phyloP scores from a whole-genome alignment of 1,140 invertebrate species.

The Drosophila pruinosa region DNA sequence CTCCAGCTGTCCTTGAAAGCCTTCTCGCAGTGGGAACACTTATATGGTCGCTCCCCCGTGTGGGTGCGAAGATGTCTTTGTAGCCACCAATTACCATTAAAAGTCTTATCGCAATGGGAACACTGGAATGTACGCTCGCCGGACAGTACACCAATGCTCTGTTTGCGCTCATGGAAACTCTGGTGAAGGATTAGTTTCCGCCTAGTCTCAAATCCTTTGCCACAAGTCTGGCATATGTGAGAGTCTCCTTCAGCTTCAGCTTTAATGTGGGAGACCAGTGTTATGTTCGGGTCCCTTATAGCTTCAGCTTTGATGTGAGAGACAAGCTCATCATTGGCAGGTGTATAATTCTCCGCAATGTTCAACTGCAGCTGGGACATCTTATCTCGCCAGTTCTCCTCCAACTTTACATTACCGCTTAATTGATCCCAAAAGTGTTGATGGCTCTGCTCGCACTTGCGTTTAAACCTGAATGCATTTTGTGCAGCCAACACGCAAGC shows the following conservation, averaged over 20 bases:
- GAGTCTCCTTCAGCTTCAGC: background rate
- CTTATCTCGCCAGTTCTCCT: background rate
- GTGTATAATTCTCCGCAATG: background rate
- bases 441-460: slow-evolving; percentile 28
- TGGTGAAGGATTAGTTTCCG: slow-evolving; percentile 15
- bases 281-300: too few relatives aligned
- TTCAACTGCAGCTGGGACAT: background rate
- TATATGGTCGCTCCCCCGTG: slow-evolving; percentile 25
- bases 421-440: slow-evolving; percentile 20
- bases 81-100: slow-evolving; percentile 23
- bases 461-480: slow-evolving; percentile 23
- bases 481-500: slow-evolving; percentile 3
- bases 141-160: background rate
- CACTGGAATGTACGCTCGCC: slow-evolving; percentile 24
- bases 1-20: slow-evolving; percentile 25
- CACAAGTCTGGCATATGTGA: background rate
- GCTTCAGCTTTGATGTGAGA: background rate
- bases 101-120: slow-evolving; percentile 21
- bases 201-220: slow-evolving; percentile 9
- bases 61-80: slow-evolving; percentile 26
- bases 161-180: slow-evolving; percentile 13
- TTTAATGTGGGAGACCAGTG: background rate
- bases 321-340: background rate
- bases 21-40: slow-evolving; percentile 24
- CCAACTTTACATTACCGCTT: background rate